Conservation (phyloP, 2,797 vertebrate species). For the Hydrophis major region DNA sequence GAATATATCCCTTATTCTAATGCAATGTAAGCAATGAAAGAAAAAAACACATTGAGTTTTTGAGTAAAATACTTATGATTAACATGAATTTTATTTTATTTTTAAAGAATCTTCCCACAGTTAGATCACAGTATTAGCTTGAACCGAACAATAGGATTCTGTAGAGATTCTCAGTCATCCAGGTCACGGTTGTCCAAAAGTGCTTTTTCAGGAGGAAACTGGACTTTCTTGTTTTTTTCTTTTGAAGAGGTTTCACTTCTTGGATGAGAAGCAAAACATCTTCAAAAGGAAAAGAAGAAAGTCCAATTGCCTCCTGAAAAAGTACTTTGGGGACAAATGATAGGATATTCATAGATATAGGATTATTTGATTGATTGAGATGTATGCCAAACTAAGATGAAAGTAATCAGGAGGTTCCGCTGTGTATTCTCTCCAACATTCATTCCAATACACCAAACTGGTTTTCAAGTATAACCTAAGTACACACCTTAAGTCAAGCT, state of each 20-base stretch:
- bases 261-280: too few species aligned
- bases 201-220: too few species aligned
- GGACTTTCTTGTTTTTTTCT: too few species aligned
- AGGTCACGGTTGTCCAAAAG: too few species aligned
- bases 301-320: too few species aligned
- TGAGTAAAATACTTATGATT: neutral
- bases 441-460: neutral
- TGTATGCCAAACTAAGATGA: neutral
- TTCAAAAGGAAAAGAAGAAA: too few species aligned
- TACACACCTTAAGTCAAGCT: neutral
- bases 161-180: too few species aligned
- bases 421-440: neutral
- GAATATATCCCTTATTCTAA: neutral
- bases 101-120: neutral
- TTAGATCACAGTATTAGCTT: neutral
- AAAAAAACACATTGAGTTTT: neutral
- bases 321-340: neutral
- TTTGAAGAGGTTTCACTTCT: too few species aligned
- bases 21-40: neutral
- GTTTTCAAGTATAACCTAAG: neutral
- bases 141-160: neutral
- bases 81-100: neutral
- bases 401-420: neutral
- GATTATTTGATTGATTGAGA: neutral
- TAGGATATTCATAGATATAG: neutral